Conservation (phyloP, 2,797 vertebrate species). For the Eulemur coronatus region DNA sequence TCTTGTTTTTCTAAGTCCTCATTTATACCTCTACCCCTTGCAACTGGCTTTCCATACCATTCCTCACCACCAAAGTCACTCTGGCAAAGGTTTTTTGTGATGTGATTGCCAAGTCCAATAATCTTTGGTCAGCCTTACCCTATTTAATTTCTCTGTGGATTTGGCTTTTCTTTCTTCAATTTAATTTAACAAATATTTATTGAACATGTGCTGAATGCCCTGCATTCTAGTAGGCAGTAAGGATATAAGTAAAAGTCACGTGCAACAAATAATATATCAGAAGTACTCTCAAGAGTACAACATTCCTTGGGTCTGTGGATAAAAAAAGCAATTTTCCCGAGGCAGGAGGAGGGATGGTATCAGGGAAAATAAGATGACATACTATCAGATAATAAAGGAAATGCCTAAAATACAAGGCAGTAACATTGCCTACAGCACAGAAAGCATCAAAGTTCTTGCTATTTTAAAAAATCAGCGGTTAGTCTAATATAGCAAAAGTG, state of each 20-base stretch:
- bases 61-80: neutral
- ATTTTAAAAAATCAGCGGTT: constrained; percentile 20
- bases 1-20: neutral
- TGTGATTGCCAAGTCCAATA: neutral
- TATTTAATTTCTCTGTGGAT: constrained; percentile 4
- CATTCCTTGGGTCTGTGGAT: neutral
- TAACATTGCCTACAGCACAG: neutral
- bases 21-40: neutral
- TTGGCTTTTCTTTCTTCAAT: constrained; percentile 4
- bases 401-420: neutral
- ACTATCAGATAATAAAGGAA: neutral
- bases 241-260: neutral
- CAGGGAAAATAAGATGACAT: neutral
- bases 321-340: neutral
- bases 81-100: neutral
- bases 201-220: neutral
- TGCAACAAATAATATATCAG: constrained; percentile 14
- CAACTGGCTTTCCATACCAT: neutral
- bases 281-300: neutral
- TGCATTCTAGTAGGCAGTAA: neutral
- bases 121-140: neutral
- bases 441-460: constrained; percentile 17
- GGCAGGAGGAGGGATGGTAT: neutral
- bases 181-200: constrained; percentile 46
- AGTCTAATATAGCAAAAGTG: neutral